Evolutionary conservation across 1,140 invertebrate species (phyloP).

Genomic region (Zaprionus taronus): DNA sequence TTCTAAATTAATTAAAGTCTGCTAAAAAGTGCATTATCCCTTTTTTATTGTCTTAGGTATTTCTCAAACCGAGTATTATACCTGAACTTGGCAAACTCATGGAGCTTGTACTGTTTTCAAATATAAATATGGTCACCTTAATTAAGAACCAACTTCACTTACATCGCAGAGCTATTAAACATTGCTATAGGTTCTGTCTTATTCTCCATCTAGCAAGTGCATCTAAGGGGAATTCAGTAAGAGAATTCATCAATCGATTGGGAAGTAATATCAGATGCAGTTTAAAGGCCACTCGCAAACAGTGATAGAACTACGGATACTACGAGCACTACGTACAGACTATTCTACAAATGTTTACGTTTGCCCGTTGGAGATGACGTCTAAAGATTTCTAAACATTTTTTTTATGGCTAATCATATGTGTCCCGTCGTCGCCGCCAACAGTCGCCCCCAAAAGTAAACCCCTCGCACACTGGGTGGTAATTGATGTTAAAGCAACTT

Average conservation of each 20-base stretch:
- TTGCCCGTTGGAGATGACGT: slow-evolving; percentile 40
- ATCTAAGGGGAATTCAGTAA: neutral
- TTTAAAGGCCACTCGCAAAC: neutral
- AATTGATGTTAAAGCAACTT: slow-evolving; percentile 31
- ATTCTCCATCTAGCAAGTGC: too few relatives aligned
- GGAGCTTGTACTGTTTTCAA: too few relatives aligned
- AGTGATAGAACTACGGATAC: neutral
- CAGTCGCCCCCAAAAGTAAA: neutral
- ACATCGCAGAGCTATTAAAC: too few relatives aligned
- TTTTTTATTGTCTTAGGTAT: too few relatives aligned
- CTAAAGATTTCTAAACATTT: slow-evolving; percentile 80
- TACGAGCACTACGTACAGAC: neutral
- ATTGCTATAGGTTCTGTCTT: too few relatives aligned
- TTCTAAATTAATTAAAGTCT: too few relatives aligned
- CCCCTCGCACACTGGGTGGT: slow-evolving; percentile 63
- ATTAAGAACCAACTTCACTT: too few relatives aligned
- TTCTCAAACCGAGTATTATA: too few relatives aligned
- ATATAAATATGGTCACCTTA: too few relatives aligned
- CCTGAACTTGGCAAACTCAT: too few relatives aligned
- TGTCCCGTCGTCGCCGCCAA: slow-evolving; percentile 12
- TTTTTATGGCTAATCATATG: slow-evolving; percentile 69
- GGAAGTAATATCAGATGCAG: neutral
- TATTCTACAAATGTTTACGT: slow-evolving; percentile 54
- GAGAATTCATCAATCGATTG: neutral
- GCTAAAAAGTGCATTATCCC: too few relatives aligned